These are phyloP conservation scores for Drosophila barbarae DNA, from an alignment of 2,888 invertebrate species.

Conservation along the genomic window DNA sequence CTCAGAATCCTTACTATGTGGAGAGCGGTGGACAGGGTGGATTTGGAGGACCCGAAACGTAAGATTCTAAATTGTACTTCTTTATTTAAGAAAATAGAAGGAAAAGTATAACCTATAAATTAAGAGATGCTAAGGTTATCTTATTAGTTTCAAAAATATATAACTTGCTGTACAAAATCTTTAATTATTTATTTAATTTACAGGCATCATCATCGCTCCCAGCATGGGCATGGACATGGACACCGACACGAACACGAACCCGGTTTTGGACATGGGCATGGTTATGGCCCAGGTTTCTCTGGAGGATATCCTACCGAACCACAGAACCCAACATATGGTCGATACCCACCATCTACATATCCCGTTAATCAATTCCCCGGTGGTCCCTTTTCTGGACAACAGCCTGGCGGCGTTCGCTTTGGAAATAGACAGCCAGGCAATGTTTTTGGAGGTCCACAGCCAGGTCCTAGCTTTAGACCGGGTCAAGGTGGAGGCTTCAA, in stretches of 20 bases:
- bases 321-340: not conserved
- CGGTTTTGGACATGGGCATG: constrained; percentile 1
- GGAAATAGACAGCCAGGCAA: not conserved
- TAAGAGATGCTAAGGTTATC: not conserved
- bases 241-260: not conserved
- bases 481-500: constrained; percentile 9
- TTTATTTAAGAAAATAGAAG: not conserved
- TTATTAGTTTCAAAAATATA: not conserved
- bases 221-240: constrained; percentile 6
- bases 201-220: constrained; percentile 22
- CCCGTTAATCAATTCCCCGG: constrained; percentile 8
- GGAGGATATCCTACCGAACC: not conserved
- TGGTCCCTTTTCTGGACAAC: not conserved
- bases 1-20: constrained; percentile 37
- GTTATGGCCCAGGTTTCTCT: not conserved
- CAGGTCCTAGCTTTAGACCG: not conserved
- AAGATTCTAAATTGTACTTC: not conserved
- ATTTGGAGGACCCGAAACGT: constrained; percentile 30
- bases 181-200: not conserved
- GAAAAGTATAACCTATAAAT: not conserved
- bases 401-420: constrained; percentile 13
- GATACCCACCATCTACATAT: not conserved
- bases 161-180: not conserved
- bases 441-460: not conserved
- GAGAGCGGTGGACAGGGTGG: constrained; percentile 12